phyloP scores from a whole-genome alignment of 23 tunicate species.

The Halocynthia roretzi region DNA sequence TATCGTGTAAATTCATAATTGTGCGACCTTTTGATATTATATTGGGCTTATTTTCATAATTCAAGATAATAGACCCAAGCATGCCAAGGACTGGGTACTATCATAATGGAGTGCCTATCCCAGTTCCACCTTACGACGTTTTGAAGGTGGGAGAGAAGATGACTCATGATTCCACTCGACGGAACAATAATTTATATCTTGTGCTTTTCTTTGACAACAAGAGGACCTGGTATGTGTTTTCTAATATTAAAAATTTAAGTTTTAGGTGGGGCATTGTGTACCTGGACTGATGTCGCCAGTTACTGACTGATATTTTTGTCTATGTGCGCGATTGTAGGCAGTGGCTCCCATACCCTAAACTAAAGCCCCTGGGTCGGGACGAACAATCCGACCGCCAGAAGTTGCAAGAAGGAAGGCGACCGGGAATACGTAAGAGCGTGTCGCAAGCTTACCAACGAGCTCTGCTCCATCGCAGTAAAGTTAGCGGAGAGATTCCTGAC shows the following conservation, averaged over 20 bases:
- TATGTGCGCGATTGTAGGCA: slow-evolving; percentile 47
- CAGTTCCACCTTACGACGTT: slow-evolving; percentile 84
- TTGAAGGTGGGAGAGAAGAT: slow-evolving; percentile 56
- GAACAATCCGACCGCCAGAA: slow-evolving; percentile 59
- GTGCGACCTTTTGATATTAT: not conserved
- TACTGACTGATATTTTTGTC: not conserved
- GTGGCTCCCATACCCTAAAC: slow-evolving; percentile 94
- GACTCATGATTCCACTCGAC: slow-evolving; percentile 21
- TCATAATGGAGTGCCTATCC: slow-evolving; percentile 94
- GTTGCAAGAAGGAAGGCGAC: slow-evolving; percentile 53
- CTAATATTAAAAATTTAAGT: not conserved
- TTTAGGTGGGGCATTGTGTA: not conserved
- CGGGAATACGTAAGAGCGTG: slow-evolving; percentile 73
- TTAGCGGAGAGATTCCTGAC: slow-evolving; percentile 72
- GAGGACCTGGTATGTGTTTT: slow-evolving; percentile 81
- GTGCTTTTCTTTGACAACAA: slow-evolving; percentile 96
- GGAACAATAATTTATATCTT: slow-evolving; percentile 54
- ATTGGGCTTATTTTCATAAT: not conserved
- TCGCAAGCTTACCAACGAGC: slow-evolving; percentile 82
- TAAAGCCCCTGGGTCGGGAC: slow-evolving; percentile 80
- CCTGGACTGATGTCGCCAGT: not conserved
- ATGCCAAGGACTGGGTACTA: slow-evolving; percentile 75
- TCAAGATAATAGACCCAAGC: slow-evolving; percentile 74
- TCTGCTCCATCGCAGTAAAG: slow-evolving; percentile 58
- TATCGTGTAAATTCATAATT: not conserved